Conservation (phyloP, 2,888 invertebrate species). For the Acanthococcus lagerstroemiae region DNA sequence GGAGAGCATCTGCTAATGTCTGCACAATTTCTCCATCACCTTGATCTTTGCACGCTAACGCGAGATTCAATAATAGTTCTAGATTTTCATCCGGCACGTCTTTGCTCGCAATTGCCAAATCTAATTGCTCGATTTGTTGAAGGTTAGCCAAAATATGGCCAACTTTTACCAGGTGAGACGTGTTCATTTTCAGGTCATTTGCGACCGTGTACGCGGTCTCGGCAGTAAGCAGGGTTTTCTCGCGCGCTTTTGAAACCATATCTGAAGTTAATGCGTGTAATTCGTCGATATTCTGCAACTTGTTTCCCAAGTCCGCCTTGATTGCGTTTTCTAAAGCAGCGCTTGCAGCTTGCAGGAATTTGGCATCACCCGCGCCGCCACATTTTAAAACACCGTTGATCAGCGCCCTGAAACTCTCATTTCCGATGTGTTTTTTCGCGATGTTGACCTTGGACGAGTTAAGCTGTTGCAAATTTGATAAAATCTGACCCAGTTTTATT, state of each 20-base stretch:
- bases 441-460: not conserved
- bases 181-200: too few species aligned
- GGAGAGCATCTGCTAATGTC: constrained; percentile 4
- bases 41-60: not conserved
- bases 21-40: not conserved
- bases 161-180: too few species aligned
- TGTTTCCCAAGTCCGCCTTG: not conserved
- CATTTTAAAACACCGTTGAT: not conserved
- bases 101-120: not conserved
- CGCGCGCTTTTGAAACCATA: too few species aligned
- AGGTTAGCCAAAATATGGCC: constrained; percentile 42
- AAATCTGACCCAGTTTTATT: not conserved
- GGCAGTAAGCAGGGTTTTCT: too few species aligned
- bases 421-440: not conserved
- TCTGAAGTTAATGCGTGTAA: not conserved
- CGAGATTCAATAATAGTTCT: not conserved
- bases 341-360: not conserved
- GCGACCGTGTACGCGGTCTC: too few species aligned
- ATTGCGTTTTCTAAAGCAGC: not conserved
- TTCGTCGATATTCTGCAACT: not conserved
- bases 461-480: not conserved
- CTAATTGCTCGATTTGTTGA: constrained; percentile 4
- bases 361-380: not conserved
- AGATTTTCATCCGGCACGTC: not conserved
- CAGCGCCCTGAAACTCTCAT: not conserved